These are phyloP conservation scores for Netta rufina DNA, from an alignment of 2,797 vertebrate species.

Conservation along the genomic window DNA sequence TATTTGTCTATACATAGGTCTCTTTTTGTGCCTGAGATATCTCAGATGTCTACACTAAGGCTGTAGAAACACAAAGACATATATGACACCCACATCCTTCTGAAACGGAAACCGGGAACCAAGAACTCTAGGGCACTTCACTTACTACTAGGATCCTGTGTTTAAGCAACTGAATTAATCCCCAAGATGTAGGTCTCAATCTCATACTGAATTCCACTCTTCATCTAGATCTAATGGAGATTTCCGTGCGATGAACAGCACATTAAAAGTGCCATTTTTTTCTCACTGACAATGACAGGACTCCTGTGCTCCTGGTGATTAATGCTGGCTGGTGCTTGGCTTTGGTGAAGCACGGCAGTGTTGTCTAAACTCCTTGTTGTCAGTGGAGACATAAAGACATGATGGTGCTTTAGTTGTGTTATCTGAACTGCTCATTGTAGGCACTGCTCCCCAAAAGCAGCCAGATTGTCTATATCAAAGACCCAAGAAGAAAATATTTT, in stretches of 20 bases:
- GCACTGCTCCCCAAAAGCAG: background rate
- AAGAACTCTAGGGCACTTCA: background rate
- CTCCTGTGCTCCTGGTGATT: background rate
- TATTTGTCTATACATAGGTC: background rate
- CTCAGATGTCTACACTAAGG: background rate
- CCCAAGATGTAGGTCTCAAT: background rate
- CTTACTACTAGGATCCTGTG: background rate
- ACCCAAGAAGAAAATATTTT: background rate
- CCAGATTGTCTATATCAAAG: background rate
- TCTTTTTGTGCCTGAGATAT: background rate
- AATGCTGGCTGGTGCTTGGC: background rate
- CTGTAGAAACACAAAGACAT: background rate
- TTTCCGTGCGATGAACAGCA: background rate
- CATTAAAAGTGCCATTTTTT: background rate
- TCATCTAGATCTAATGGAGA: background rate
- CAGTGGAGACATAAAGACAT: background rate
- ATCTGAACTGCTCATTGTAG: background rate
- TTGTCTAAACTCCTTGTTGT: background rate
- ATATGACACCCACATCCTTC: background rate
- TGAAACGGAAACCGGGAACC: background rate
- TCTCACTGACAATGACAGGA: background rate
- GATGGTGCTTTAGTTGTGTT: background rate
- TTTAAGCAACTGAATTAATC: background rate
- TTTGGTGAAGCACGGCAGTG: background rate
- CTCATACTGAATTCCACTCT: background rate